Evolutionary conservation across 2,113 vertebrate genomes (phyloP).

Genomic region (Sinocyclocheilus anshuiensis): DNA sequence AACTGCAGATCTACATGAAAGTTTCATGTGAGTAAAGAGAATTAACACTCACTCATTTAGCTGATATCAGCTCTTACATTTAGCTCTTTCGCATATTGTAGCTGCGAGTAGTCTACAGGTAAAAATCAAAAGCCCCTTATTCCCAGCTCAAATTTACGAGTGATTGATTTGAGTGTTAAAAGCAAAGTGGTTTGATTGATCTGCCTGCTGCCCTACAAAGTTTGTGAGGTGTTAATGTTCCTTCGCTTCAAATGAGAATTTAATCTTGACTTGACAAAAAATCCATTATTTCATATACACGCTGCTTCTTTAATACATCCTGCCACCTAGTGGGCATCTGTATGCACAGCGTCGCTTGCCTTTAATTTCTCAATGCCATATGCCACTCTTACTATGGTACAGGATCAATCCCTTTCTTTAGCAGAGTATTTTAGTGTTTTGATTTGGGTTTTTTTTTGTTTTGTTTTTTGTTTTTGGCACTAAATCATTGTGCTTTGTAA

Average conservation of each 20-base stretch:
- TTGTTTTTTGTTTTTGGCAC: too few species aligned
- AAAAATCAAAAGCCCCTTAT: slow-evolving; percentile 61
- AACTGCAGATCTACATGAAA: slow-evolving; percentile 2
- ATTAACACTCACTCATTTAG: not conserved
- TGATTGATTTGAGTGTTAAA: slow-evolving; percentile 68
- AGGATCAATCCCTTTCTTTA: too few species aligned
- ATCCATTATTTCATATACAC: not conserved
- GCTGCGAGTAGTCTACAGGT: slow-evolving; percentile 16
- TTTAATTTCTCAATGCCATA: too few species aligned
- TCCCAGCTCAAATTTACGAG: slow-evolving; percentile 63
- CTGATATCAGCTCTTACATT: not conserved
- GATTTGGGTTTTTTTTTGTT: too few species aligned
- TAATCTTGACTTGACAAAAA: not conserved
- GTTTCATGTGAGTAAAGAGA: not conserved
- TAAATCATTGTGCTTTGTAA: too few species aligned
- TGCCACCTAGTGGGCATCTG: slow-evolving; percentile 69
- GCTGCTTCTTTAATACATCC: slow-evolving; percentile 44
- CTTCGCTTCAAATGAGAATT: not conserved
- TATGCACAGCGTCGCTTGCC: not conserved
- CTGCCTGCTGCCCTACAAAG: slow-evolving; percentile 50
- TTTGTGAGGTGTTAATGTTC: not conserved
- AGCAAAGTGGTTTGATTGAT: slow-evolving; percentile 65
- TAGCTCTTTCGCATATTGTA: not conserved
- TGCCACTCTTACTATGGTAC: not conserved
- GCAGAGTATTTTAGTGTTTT: too few species aligned